These are phyloP conservation scores for Endomychus coccineus DNA, from an alignment of 2,888 invertebrate genomes.

Conservation along the genomic window DNA sequence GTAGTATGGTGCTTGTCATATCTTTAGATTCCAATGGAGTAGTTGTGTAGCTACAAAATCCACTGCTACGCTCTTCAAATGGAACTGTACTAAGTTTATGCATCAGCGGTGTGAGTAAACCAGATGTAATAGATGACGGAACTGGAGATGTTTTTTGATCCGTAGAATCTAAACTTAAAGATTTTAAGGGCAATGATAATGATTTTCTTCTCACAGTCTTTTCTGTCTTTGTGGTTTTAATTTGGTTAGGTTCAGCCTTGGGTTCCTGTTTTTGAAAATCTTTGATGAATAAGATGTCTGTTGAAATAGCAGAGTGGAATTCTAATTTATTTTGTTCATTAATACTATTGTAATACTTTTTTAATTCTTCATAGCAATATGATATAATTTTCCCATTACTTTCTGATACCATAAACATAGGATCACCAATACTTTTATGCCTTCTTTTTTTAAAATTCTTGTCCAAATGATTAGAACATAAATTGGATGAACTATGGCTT, in stretches of 20 bases:
- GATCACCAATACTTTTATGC: slow-evolving; percentile 2
- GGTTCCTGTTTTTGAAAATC: slow-evolving; percentile 1
- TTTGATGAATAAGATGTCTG: too few relatives aligned
- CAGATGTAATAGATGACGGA: slow-evolving; percentile 48
- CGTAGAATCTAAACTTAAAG: slow-evolving; percentile 43
- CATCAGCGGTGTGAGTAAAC: slow-evolving; percentile 74
- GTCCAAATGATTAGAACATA: too few relatives aligned
- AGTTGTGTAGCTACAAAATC: slow-evolving; percentile 61
- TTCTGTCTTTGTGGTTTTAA: slow-evolving; percentile 6
- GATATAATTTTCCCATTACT: neutral
- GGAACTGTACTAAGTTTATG: slow-evolving; percentile 71
- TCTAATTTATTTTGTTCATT: too few relatives aligned
- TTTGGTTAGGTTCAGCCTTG: slow-evolving; percentile 1
- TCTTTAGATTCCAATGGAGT: slow-evolving; percentile 38
- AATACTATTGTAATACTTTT: too few relatives aligned
- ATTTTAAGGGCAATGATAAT: slow-evolving; percentile 66
- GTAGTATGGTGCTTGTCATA: slow-evolving; percentile 29
- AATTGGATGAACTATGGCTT: too few relatives aligned
- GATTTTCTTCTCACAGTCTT: slow-evolving; percentile 38
- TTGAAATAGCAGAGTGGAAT: too few relatives aligned
- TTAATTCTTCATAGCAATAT: too few relatives aligned
- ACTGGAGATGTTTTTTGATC: slow-evolving; percentile 16
- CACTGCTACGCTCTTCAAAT: slow-evolving; percentile 59
- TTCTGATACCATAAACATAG: neutral
- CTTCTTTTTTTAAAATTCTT: too few relatives aligned